A percentile compares a stretch with the other conserved stretches of the same genome.
phyloP scores from a whole-genome alignment of 2,113 vertebrate species.

The Campylorhamphus procurvoides region DNA sequence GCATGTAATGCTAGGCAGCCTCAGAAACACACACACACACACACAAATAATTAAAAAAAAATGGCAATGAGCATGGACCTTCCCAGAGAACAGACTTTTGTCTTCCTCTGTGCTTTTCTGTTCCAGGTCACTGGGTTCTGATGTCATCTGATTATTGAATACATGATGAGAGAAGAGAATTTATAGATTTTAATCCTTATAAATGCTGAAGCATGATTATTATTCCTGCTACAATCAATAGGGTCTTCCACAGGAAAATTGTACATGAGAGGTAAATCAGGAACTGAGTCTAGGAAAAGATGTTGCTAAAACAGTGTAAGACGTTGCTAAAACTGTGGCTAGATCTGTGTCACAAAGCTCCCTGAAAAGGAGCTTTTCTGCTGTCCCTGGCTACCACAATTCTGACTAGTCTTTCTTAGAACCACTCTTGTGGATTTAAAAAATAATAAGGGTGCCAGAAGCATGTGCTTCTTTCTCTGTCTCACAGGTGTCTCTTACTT shows the following conservation, averaged over 20 bases:
- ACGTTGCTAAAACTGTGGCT: background rate
- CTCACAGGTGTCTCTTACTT: background rate
- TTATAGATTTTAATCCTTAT: conserved; percentile 2
- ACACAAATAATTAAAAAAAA: background rate
- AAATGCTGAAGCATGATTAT: conserved; percentile 5
- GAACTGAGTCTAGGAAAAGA: background rate
- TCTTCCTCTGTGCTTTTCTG: background rate
- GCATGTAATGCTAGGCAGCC: background rate
- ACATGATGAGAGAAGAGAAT: background rate
- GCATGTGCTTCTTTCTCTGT: background rate
- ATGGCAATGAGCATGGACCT: background rate
- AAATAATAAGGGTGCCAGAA: background rate
- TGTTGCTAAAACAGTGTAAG: background rate
- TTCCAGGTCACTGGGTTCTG: background rate
- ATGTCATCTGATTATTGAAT: background rate
- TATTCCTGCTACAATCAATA: background rate
- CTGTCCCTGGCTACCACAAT: background rate
- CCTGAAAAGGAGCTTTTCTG: background rate
- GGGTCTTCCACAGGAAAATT: background rate
- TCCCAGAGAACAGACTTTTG: background rate
- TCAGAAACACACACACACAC: background rate
- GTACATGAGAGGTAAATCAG: background rate
- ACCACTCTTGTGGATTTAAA: background rate
- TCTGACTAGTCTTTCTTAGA: background rate
- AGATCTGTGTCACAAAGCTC: background rate